phyloP scores from a whole-genome alignment of 2,113 vertebrate genomes.

The Rhinogobius similis region DNA sequence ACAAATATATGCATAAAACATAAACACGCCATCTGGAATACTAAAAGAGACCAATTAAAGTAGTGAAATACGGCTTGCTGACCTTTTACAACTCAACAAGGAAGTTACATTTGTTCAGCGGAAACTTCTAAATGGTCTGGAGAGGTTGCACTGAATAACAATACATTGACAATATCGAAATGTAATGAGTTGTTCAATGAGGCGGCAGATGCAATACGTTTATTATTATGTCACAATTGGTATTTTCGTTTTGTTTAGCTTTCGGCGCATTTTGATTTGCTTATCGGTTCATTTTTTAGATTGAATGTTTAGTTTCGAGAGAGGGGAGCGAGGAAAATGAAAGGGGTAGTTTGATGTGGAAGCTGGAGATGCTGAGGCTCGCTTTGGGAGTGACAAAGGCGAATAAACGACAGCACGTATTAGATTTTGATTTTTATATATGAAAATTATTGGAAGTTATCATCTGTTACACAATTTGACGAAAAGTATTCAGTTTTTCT shows the following conservation, averaged over 20 bases:
- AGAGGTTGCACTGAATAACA: neutral
- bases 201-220: neutral
- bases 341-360: too few species aligned
- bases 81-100: neutral
- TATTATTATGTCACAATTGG: neutral
- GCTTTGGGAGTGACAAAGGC: too few species aligned
- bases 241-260: neutral
- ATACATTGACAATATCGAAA: neutral
- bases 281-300: neutral
- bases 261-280: neutral
- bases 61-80: neutral
- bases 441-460: too few species aligned
- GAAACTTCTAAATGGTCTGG: neutral
- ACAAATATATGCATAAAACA: conserved; percentile 7
- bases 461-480: too few species aligned
- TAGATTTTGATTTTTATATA: too few species aligned
- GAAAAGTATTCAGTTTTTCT: too few species aligned
- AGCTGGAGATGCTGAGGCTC: too few species aligned
- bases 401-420: too few species aligned
- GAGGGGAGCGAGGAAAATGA: neutral
- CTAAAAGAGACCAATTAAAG: neutral
- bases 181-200: conserved; percentile 2
- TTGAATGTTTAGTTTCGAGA: neutral
- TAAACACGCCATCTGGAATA: neutral
- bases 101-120: conserved; percentile 1